These are phyloP conservation scores for Alca torda DNA, from an alignment of 2,797 vertebrate species.

Conservation along the genomic window DNA sequence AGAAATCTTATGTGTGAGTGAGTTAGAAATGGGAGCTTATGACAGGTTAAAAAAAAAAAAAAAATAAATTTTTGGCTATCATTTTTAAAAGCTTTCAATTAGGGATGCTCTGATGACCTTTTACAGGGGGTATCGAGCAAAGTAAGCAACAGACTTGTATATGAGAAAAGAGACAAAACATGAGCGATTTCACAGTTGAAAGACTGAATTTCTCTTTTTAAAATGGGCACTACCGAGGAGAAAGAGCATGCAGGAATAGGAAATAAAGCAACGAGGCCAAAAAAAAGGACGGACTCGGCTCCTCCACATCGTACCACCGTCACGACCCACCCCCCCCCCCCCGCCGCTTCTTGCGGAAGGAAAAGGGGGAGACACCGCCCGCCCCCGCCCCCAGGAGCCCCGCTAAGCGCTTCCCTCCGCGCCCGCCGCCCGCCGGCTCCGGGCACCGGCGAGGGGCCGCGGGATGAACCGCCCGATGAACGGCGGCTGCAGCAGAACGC, in stretches of 20 bases:
- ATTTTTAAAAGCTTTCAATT: not conserved
- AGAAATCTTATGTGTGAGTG: rapidly evolving
- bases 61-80: not conserved
- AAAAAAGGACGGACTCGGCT: rapidly evolving
- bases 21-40: not conserved
- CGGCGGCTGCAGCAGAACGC: not conserved
- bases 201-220: not conserved
- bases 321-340: rapidly evolving
- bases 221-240: not conserved
- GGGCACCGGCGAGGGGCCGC: no score
- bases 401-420: no score
- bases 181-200: rapidly evolving
- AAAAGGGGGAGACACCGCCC: rapidly evolving
- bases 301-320: rapidly evolving
- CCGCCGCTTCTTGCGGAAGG: not conserved
- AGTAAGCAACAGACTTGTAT: not conserved
- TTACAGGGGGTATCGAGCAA: no score
- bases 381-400: no score
- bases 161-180: no score
- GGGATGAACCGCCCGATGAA: not conserved
- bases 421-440: no score
- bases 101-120: not conserved
- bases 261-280: not conserved
- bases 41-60: no score
- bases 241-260: rapidly evolving